phyloP scores from a whole-genome alignment of 1,140 invertebrate genomes.

The Philaenus spumarius region DNA sequence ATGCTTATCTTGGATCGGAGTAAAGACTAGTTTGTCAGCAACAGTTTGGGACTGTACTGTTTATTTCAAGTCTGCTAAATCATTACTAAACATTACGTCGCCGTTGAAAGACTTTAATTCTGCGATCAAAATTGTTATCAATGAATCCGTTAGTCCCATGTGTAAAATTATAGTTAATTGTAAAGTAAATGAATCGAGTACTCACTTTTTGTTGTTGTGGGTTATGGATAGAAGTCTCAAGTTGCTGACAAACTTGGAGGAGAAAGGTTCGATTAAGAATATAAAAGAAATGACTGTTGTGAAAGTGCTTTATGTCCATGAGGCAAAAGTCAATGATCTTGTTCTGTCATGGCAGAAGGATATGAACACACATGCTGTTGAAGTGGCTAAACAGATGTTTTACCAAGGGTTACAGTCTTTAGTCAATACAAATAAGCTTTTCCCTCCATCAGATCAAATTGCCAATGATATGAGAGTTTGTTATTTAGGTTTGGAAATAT shows the following conservation, averaged over 20 bases:
- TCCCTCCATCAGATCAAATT: slow-evolving; percentile 3
- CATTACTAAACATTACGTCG: neutral
- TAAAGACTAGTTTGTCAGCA: neutral
- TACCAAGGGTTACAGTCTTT: slow-evolving; percentile 1
- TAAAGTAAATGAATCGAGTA: neutral
- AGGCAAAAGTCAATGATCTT: neutral
- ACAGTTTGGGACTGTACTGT: slow-evolving; percentile 15
- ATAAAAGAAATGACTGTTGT: neutral
- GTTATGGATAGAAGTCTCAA: slow-evolving; percentile 15
- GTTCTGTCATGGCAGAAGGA: slow-evolving; percentile 13
- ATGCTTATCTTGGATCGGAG: slow-evolving; percentile 8
- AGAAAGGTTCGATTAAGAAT: neutral
- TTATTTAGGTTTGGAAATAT: slow-evolving; percentile 8
- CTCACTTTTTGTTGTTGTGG: slow-evolving; percentile 10
- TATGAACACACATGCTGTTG: neutral
- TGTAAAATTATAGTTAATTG: slow-evolving; percentile 9
- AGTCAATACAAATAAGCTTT: neutral
- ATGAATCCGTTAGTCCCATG: slow-evolving; percentile 1
- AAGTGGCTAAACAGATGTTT: slow-evolving; percentile 11
- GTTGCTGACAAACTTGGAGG: neutral
- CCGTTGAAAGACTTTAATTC: slow-evolving; percentile 8
- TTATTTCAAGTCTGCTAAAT: neutral
- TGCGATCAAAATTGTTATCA: neutral
- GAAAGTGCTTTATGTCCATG: slow-evolving; percentile 7
- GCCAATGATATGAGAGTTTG: slow-evolving; percentile 12